These are phyloP conservation scores for Carlito syrichta DNA, from an alignment of 2,113 vertebrate species.

Conservation along the genomic window DNA sequence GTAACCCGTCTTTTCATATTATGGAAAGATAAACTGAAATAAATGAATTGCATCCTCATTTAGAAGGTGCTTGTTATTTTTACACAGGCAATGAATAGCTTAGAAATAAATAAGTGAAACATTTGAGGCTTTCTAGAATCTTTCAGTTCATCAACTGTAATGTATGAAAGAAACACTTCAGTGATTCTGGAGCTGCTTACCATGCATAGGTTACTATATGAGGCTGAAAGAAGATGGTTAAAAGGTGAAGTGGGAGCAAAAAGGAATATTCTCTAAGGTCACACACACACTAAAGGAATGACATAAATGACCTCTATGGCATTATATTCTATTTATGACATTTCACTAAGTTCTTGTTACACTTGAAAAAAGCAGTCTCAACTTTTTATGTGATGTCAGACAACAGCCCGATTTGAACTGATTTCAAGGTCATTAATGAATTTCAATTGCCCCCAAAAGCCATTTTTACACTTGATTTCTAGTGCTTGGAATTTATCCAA, in stretches of 20 bases:
- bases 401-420: conserved; percentile 26
- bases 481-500: conserved; percentile 45
- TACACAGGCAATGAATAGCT: neutral
- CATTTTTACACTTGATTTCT: conserved; percentile 58
- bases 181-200: conserved; percentile 22
- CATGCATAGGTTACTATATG: neutral
- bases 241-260: conserved; percentile 7
- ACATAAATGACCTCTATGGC: neutral
- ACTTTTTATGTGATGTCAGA: conserved; percentile 37
- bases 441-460: conserved; percentile 40
- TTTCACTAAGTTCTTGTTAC: conserved; percentile 30
- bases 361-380: conserved; percentile 50
- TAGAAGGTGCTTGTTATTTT: neutral
- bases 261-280: neutral
- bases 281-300: neutral
- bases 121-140: neutral
- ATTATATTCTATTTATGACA: conserved; percentile 35
- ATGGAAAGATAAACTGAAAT: neutral
- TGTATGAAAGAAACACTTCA: neutral
- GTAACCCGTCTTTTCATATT: neutral
- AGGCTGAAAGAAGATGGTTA: conserved; percentile 42
- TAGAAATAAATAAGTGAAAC: neutral
- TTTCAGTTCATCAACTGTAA: conserved; percentile 13
- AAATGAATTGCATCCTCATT: neutral
- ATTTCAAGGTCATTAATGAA: conserved; percentile 59